phyloP scores from a whole-genome alignment of 2,888 invertebrate species.

The Himalopsyche anomala region DNA sequence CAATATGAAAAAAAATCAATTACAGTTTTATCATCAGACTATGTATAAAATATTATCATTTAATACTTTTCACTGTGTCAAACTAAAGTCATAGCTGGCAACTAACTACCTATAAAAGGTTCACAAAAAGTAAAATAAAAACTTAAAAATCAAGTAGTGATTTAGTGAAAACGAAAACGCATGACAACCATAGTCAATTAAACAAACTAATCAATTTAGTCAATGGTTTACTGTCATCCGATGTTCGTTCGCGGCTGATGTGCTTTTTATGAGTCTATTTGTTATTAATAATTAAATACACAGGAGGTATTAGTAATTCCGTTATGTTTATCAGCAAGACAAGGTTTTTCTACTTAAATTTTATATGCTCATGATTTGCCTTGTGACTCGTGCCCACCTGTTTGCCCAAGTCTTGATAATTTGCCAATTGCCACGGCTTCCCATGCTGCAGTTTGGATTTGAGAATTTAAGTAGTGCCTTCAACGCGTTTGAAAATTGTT shows the following conservation, averaged over 20 bases:
- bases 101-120: background rate
- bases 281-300: conserved; percentile 47
- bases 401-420: conserved; percentile 28
- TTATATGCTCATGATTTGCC: conserved; percentile 63
- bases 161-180: background rate
- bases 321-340: conserved; percentile 79
- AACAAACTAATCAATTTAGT: conserved; percentile 15
- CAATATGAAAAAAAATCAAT: too few relatives aligned
- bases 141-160: background rate
- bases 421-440: conserved; percentile 55
- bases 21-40: too few relatives aligned
- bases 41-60: too few relatives aligned
- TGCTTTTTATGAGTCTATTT: conserved; percentile 54
- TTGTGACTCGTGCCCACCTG: conserved; percentile 57
- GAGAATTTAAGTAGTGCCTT: conserved; percentile 34
- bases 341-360: conserved; percentile 71
- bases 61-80: too few relatives aligned
- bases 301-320: conserved; percentile 45
- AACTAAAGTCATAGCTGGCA: background rate
- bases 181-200: conserved; percentile 40
- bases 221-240: conserved; percentile 22
- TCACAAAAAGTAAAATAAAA: background rate
- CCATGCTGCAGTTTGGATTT: conserved; percentile 51
- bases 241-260: background rate
- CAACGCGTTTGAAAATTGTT: conserved; percentile 18